Evolutionary conservation across 2,113 vertebrate species (phyloP).

Genomic region (Phyllostomus discolor): DNA sequence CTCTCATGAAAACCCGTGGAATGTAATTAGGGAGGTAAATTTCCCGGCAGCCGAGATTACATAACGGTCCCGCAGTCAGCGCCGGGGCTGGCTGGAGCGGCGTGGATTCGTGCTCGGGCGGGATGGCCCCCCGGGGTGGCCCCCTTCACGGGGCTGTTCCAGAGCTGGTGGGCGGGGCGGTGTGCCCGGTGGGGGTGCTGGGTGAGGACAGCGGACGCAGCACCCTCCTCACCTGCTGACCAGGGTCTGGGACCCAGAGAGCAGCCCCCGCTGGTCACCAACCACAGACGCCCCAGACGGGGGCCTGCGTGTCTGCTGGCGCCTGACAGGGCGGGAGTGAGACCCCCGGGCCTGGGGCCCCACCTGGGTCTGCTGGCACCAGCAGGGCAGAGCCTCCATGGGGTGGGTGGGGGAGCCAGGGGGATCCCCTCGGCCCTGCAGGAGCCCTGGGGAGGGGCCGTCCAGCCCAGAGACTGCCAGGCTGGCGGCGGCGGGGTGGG

Average conservation of each 20-base stretch:
- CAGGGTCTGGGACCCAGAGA: fast-evolving
- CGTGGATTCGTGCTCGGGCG: not conserved
- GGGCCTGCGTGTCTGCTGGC: not conserved
- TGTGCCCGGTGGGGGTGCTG: not conserved
- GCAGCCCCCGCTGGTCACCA: not conserved
- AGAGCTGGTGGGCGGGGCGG: not conserved
- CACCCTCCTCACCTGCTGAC: too few species aligned
- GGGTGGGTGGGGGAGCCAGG: fast-evolving
- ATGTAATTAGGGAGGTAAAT: slow-evolving; percentile 50
- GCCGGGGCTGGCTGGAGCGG: not conserved
- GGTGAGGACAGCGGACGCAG: not conserved
- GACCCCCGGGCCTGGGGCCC: not conserved
- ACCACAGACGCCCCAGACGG: fast-evolving
- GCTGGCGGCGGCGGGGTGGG: fast-evolving
- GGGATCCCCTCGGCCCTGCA: too few species aligned
- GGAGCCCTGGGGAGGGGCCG: fast-evolving
- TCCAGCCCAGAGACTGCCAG: not conserved
- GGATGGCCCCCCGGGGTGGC: fast-evolving
- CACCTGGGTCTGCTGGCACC: not conserved
- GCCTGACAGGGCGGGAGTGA: not conserved
- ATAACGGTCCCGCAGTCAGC: not conserved
- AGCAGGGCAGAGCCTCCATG: not conserved
- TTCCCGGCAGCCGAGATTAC: not conserved
- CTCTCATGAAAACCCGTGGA: not conserved
- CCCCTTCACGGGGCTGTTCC: not conserved